These are phyloP conservation scores for Notiomystis cincta DNA, from an alignment of 2,113 vertebrate genomes.

Conservation along the genomic window DNA sequence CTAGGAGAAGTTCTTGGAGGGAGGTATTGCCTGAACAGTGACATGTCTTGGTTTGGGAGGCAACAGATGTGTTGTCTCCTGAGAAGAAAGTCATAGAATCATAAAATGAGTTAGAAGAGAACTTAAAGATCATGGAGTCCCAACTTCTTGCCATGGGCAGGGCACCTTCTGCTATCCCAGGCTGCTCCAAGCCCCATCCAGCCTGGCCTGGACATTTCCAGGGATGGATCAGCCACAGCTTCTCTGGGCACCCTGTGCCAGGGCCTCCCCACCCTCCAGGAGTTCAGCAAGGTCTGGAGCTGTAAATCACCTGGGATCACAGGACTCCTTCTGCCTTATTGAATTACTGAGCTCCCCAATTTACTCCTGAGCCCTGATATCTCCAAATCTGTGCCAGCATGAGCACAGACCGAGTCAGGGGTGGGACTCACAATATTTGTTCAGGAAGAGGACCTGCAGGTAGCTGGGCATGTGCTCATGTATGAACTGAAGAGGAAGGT, in stretches of 20 bases:
- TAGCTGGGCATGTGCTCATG: rapidly evolving
- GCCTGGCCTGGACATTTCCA: neutral
- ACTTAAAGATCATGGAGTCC: neutral
- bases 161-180: rapidly evolving
- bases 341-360: neutral
- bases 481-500: rapidly evolving
- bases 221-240: neutral
- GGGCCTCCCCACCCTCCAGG: neutral
- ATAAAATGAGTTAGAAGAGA: neutral
- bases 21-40: neutral
- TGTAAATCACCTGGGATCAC: rapidly evolving
- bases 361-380: neutral
- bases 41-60: neutral
- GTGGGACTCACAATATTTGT: neutral
- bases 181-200: neutral
- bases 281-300: neutral
- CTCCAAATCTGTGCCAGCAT: neutral
- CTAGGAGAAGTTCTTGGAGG: neutral
- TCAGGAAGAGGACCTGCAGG: neutral
- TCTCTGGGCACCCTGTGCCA: neutral
- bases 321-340: neutral
- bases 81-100: neutral
- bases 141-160: neutral
- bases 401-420: neutral
- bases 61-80: neutral